Conservation (phyloP, 37 sponge, comb jelly and placozoan species). For the Beroe ovata region DNA sequence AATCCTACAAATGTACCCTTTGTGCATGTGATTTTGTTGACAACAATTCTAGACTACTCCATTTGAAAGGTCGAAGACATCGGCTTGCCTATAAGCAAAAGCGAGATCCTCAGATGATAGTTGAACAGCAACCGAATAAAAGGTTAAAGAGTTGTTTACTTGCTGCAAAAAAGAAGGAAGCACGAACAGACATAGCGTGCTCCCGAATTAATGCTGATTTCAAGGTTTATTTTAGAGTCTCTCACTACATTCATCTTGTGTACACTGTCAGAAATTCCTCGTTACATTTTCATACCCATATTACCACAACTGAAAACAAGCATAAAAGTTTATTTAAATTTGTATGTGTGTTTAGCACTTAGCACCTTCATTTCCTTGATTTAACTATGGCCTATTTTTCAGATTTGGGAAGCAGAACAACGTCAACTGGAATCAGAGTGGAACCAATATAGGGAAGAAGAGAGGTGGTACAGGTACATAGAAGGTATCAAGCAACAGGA, state of each 20-base stretch:
- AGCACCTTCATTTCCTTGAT: not conserved
- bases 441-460: constrained; percentile 57
- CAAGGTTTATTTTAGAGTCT: constrained; percentile 12
- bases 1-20: not conserved
- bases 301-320: too few relatives aligned
- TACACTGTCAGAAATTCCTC: too few relatives aligned
- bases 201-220: constrained; percentile 15
- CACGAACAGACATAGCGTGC: not conserved
- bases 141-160: constrained; percentile 15
- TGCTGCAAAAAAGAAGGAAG: constrained; percentile 13
- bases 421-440: constrained; percentile 65
- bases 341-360: too few relatives aligned
- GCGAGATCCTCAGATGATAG: constrained; percentile 16
- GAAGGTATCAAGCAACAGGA: constrained; percentile 48
- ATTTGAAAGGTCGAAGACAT: constrained; percentile 17
- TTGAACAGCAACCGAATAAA: constrained; percentile 28
- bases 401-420: constrained; percentile 68
- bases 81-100: constrained; percentile 38
- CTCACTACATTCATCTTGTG: too few relatives aligned
- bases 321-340: too few relatives aligned
- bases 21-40: constrained; percentile 11
- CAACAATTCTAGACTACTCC: not conserved
- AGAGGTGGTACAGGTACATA: constrained; percentile 41
- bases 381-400: not conserved
- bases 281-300: too few relatives aligned